Base-by-base conservation (phyloP, 2,113 vertebrate species). In the Balaeniceps rex region DNA sequence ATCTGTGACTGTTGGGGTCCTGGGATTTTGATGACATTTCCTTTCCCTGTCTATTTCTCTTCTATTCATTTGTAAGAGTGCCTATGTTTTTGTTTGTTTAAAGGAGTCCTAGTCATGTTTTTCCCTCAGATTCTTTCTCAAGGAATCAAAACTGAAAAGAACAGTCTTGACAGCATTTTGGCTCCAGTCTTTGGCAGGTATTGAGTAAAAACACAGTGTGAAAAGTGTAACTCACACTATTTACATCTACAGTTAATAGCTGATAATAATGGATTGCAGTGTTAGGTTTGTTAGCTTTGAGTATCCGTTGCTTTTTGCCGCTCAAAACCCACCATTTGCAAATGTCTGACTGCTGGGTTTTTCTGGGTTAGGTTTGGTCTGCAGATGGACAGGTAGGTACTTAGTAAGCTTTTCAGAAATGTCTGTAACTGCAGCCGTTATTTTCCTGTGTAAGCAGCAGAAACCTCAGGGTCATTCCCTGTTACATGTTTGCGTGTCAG, bases 121-220 rank as follows among this genome's bases (percentile, higher is more conserved):
- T 87, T 88, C 64, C 70, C 91, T 92, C 87, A 61, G 70, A 78
- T 95, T 98, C 84, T 96, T 96, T 93, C 91, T 81, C 87, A 75
- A 88, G 88, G 92, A 97, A 71, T 72, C 66, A 66, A 61, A 96
- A 49, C 55, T 77, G 70, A 91, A 90, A 82, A 91, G 82, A 93
- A 75, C 49, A 94, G 33, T 72, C 88, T 96, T 94, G 95, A 47
- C 38, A 97, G 93, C 75, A 90, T 94, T 95, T 96, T 96, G 97
- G 94, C 95, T 96, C 88, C 86, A 89, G 77, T 77, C 82, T 97
- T 96, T 93, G 93, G 93, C 95, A 97, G 91, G 76, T 97, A 97
- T 96, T 94, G 89, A 96, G 79, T 95, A 76, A 96, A 83, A 97
- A 97, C 66, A 83, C 9, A 15, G 82, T 78, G 61, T 68, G 94